Evolutionary conservation across 2,888 invertebrate species (phyloP).

Genomic region (Rhagium mordax): DNA sequence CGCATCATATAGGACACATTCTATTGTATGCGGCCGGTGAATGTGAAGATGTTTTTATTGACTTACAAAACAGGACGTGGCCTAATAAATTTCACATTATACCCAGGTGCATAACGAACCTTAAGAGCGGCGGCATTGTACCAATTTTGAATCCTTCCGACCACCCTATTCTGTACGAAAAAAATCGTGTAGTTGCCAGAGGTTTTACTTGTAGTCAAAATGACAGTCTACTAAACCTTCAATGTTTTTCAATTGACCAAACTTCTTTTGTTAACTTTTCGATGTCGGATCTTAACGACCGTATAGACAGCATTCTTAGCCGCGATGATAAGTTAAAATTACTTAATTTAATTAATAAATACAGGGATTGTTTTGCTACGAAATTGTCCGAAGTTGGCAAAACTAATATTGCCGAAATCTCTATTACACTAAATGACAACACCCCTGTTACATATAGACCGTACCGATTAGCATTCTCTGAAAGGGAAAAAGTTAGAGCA

Average conservation of each 20-base stretch:
- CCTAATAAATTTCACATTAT: constrained; percentile 32
- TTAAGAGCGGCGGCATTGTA: constrained; percentile 14
- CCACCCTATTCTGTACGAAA: constrained; percentile 36
- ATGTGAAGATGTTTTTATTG: constrained; percentile 30
- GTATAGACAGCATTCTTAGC: constrained; percentile 10
- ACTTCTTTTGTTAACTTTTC: constrained; percentile 22
- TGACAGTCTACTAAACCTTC: too few relatives aligned
- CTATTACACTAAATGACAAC: constrained; percentile 37
- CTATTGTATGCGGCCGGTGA: constrained; percentile 6
- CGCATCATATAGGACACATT: constrained; percentile 32
- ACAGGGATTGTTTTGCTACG: constrained; percentile 35
- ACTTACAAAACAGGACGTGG: constrained; percentile 31
- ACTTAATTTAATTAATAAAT: constrained; percentile 36
- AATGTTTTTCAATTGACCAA: neutral
- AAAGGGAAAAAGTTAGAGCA: neutral
- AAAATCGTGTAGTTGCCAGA: constrained; percentile 31
- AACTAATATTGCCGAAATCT: constrained; percentile 40
- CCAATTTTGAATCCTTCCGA: constrained; percentile 35
- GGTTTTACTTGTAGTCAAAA: constrained; percentile 36
- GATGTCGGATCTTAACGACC: constrained; percentile 25
- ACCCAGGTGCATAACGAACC: constrained; percentile 23
- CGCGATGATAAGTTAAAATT: neutral
- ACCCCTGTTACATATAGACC: constrained; percentile 31
- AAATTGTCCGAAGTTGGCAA: constrained; percentile 29
- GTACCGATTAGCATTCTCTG: neutral